Evolutionary conservation across 2,888 invertebrate genomes (phyloP).

Genomic region (Tipula helvola): DNA sequence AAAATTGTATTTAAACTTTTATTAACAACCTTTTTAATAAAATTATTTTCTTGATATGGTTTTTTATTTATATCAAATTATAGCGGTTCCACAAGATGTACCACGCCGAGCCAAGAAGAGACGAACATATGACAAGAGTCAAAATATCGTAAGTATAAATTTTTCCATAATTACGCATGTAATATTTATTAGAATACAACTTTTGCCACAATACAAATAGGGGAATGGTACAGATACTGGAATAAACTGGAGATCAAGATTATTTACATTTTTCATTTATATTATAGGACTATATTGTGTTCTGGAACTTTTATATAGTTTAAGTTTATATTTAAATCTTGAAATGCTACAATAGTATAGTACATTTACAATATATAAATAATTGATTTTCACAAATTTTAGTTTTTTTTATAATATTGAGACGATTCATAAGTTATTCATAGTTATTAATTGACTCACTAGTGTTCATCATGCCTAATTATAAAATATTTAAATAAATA

Average conservation of each 20-base stretch:
- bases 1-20: neutral
- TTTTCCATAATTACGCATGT: neutral
- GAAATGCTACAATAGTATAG: neutral
- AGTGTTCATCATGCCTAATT: neutral
- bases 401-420: neutral
- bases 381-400: neutral
- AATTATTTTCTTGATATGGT: conserved; percentile 4
- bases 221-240: neutral
- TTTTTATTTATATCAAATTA: conserved; percentile 12
- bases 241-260: neutral
- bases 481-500: neutral
- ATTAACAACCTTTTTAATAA: neutral
- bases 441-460: neutral
- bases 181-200: neutral
- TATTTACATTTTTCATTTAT: neutral
- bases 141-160: conserved; percentile 46
- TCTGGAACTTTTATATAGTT: neutral
- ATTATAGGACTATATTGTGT: neutral
- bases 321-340: neutral
- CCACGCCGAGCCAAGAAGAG: conserved; percentile 43
- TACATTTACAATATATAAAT: neutral
- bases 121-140: conserved; percentile 47
- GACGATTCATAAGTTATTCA: neutral
- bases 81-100: conserved; percentile 31
- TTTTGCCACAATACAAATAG: neutral